Evolutionary conservation across 2,888 invertebrate species (phyloP).

Genomic region (Toxonevra muliebris): DNA sequence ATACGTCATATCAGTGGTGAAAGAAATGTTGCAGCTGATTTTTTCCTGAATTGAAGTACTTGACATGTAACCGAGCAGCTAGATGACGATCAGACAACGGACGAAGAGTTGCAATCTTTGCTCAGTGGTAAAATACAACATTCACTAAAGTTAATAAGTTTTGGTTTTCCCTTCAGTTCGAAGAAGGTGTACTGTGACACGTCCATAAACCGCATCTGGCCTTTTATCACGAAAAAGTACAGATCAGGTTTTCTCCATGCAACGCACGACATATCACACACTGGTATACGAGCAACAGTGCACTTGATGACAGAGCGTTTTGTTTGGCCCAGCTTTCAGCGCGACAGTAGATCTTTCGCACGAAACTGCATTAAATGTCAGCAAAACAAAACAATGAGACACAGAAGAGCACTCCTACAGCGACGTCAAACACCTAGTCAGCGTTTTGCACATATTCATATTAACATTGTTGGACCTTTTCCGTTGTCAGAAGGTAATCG

Average conservation of each 20-base stretch:
- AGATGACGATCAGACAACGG: constrained; percentile 26
- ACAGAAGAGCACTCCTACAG: background rate
- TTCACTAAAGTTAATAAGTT: no score
- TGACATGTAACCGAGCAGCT: constrained; percentile 19
- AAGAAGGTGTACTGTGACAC: constrained; percentile 33
- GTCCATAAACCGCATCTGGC: constrained; percentile 23
- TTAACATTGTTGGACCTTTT: background rate
- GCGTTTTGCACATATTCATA: constrained; percentile 20
- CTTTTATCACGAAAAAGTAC: constrained; percentile 34
- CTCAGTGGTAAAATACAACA: no score
- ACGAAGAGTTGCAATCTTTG: constrained; percentile 32
- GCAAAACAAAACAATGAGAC: constrained; percentile 20
- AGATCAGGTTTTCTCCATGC: constrained; percentile 30
- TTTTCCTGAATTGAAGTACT: constrained; percentile 36
- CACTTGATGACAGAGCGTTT: constrained; percentile 40
- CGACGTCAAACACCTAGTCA: constrained; percentile 3
- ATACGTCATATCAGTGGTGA: constrained; percentile 36
- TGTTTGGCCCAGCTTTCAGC: constrained; percentile 45
- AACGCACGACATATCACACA: constrained; percentile 35
- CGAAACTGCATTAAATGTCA: constrained; percentile 33
- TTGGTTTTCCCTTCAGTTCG: constrained; percentile 2
- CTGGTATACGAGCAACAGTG: constrained; percentile 21
- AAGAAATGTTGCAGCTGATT: no score
- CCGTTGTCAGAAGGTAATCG: constrained; percentile 8
- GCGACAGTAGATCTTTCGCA: constrained; percentile 36